Base-by-base conservation (phyloP, 2,797 vertebrate genomes). In the Ctenopoma kingsleyae region DNA sequence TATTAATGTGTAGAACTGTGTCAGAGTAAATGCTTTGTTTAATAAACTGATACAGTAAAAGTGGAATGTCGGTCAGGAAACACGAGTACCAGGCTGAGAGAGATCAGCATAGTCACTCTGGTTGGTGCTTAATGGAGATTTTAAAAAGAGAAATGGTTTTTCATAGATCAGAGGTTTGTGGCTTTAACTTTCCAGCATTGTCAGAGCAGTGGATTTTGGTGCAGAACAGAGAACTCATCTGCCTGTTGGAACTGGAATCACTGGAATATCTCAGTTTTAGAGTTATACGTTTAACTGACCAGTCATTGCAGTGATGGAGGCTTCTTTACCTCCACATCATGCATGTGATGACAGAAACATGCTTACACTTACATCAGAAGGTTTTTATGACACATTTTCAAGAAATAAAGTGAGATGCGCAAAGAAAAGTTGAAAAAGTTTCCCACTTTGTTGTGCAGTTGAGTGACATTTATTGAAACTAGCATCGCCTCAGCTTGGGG, bases 391-490 rank as follows among this genome's bases (percentile, higher is more conserved):
- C 43, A n/a, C 8, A 19, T 17, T 17, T 43, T 43, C 15, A 17
- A 8, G 41, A n/a, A 44, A n/a, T 8, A 17, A 17, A 2, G 27
- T 30, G 27, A 30, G 36, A 13, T 5, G 2, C 47, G 27, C 3
- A 49, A n/a, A 40, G 22, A 25, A 32, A 8, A 46, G 2, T 16
- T 6, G 3, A 20, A 56, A 19, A 49, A 20, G 5, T 46, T 50
- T 17, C 52, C 27, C 19, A 12, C n/a, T 47, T 60, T 60, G 38
- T 15, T 49, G 22, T 56, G 16, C 30, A 10, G 19, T 4, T 48
- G 64, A 73, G 25, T 64, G 75, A 68, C 71, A 68, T 61, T 70
- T 78, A 51, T 56, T 62, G 36, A 75, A 57, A 58, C 6, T 6
- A 48, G 35, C n/a, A 3, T 2, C 1, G 56, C 25, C 35, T 55